phyloP scores from a whole-genome alignment of 2,888 invertebrate species.

The Quadroppia sp. region DNA sequence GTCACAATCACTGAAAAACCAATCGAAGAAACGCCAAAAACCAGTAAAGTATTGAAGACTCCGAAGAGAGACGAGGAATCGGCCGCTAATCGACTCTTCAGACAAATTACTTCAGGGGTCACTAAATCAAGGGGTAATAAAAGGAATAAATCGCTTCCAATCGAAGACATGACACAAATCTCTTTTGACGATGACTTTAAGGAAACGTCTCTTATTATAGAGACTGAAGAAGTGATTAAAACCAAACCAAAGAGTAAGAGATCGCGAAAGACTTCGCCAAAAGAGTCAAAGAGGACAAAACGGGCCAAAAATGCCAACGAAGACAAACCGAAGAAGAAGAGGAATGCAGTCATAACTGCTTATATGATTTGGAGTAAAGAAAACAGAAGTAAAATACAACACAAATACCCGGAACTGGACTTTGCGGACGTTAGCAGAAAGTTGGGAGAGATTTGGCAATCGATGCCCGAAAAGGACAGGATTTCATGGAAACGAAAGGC shows the following conservation, averaged over 20 bases:
- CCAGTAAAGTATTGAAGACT: not conserved
- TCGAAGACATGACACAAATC: conserved; percentile 27
- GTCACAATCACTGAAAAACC: not conserved
- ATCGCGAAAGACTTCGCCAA: not conserved
- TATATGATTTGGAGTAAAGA: conserved; percentile 89
- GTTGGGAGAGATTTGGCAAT: conserved; percentile 82
- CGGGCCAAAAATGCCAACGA: not conserved
- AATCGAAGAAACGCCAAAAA: conserved; percentile 26
- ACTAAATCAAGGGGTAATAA: conserved; percentile 16
- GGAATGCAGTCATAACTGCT: conserved; percentile 68
- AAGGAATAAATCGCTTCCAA: not conserved
- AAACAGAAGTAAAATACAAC: conserved; percentile 64
- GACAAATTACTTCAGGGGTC: conserved; percentile 44
- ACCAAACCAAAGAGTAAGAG: conserved; percentile 2
- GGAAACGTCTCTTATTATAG: conserved; percentile 38
- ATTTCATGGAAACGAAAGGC: conserved; percentile 72
- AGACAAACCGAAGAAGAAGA: conserved; percentile 33
- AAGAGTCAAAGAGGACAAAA: conserved; percentile 6
- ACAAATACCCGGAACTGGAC: conserved; percentile 55
- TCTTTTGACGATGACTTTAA: conserved; percentile 29
- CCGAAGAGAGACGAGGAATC: conserved; percentile 42
- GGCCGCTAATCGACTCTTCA: conserved; percentile 50
- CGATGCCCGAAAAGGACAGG: conserved; percentile 58
- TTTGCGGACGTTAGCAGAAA: conserved; percentile 77
- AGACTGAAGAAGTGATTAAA: conserved; percentile 21